Percentiles rank a stretch among this genome's conserved stretches.
These are phyloP conservation scores for Acanthosepion lycidas DNA, from an alignment of 2,888 invertebrate species.

Conservation along the genomic window DNA sequence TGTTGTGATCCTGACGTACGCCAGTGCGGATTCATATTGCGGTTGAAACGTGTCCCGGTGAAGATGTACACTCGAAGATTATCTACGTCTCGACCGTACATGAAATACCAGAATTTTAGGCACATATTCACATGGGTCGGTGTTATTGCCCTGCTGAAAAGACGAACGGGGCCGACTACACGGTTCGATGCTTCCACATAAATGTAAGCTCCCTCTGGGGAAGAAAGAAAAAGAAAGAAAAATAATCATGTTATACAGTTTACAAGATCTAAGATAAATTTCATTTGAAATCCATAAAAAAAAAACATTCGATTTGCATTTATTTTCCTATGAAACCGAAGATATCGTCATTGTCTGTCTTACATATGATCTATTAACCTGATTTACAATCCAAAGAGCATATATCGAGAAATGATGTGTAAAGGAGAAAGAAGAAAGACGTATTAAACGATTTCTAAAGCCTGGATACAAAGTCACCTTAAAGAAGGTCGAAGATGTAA, in stretches of 20 bases:
- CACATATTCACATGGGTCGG: slow-evolving; percentile 57
- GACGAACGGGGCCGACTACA: slow-evolving; percentile 58
- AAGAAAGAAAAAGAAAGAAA: neutral
- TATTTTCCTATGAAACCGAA: neutral
- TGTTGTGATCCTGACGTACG: slow-evolving; percentile 62
- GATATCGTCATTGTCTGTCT: neutral
- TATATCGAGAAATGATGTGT: no score
- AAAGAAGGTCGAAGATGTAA: no score
- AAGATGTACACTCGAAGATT: slow-evolving; percentile 62
- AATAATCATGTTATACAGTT: neutral
- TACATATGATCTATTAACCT: no score
- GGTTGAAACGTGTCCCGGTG: slow-evolving; percentile 52
- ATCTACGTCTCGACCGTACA: slow-evolving; percentile 68
- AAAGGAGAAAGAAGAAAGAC: no score
- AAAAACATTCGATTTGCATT: neutral
- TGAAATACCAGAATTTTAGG: slow-evolving; percentile 70
- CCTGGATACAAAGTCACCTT: no score
- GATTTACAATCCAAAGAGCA: no score
- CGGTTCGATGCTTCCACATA: slow-evolving; percentile 66
- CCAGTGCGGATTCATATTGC: slow-evolving; percentile 61
- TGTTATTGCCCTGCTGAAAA: slow-evolving; percentile 55
- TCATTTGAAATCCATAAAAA: neutral
- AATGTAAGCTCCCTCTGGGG: slow-evolving; percentile 60
- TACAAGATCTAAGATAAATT: neutral
- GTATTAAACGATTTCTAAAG: no score